Evolutionary conservation across 2,113 vertebrate species (phyloP).

Genomic region (Syngnathus typhle): DNA sequence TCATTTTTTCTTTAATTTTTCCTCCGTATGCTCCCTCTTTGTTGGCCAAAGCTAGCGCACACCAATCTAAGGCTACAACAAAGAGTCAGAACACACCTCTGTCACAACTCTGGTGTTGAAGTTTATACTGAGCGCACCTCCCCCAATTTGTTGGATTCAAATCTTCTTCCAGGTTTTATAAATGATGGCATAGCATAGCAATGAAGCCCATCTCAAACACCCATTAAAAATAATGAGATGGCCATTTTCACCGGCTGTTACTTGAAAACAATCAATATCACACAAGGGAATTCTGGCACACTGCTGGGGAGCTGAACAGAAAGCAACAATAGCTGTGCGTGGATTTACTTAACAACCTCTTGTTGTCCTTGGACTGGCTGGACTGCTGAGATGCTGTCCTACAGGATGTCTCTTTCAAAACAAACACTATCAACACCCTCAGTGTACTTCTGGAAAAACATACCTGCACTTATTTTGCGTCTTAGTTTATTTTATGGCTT

Average conservation of each 20-base stretch:
- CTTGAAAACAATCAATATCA: conserved; percentile 63
- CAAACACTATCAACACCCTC: conserved; percentile 1
- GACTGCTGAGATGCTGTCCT: conserved; percentile 31
- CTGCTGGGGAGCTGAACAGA: conserved; percentile 28
- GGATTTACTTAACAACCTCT: conserved; percentile 56
- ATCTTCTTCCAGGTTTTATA: conserved; percentile 33
- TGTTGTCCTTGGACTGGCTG: conserved; percentile 40
- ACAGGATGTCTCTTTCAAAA: conserved; percentile 19
- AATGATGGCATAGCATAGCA: conserved; percentile 40
- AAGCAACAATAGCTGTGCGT: conserved; percentile 42
- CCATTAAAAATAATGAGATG: conserved; percentile 69
- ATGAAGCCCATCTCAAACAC: conserved; percentile 48
- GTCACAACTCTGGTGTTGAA: conserved; percentile 1
- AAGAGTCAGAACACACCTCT: conserved; percentile 24
- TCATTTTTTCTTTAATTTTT: not conserved
- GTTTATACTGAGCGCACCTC: conserved; percentile 21
- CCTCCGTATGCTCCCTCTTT: not conserved
- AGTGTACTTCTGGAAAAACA: not conserved
- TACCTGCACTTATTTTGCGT: not conserved
- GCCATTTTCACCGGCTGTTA: conserved; percentile 57
- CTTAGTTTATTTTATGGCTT: not conserved
- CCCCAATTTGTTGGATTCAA: conserved; percentile 39
- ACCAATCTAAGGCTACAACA: conserved; percentile 13
- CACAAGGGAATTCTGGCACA: conserved; percentile 35
- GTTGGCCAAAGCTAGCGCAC: conserved; percentile 28